Percentiles rank a stretch among this genome's conserved stretches.
These are phyloP conservation scores for Tamias sibiricus DNA, from an alignment of 2,113 vertebrate genomes.

Conservation along the genomic window DNA sequence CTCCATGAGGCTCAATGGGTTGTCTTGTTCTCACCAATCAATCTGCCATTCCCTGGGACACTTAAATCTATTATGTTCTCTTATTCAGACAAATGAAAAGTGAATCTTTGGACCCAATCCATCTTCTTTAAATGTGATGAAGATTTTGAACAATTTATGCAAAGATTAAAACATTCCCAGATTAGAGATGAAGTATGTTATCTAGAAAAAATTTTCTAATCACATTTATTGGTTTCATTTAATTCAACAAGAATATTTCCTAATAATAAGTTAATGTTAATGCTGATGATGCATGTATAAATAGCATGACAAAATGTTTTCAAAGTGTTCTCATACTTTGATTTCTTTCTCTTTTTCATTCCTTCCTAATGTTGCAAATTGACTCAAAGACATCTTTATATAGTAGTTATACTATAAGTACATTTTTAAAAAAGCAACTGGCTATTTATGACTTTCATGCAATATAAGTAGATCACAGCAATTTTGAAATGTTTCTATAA, in stretches of 20 bases:
- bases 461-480: not conserved
- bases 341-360: not conserved
- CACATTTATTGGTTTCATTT: slow-evolving; percentile 3
- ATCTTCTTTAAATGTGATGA: not conserved
- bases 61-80: not conserved
- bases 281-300: not conserved
- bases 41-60: not conserved
- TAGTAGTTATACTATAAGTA: not conserved
- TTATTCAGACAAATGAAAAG: not conserved
- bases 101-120: not conserved
- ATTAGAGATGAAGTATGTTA: not conserved
- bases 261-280: not conserved
- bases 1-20: not conserved
- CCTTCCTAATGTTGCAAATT: not conserved
- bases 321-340: not conserved
- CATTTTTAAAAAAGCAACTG: slow-evolving; percentile 35
- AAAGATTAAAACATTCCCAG: not conserved
- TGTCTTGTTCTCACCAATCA: not conserved
- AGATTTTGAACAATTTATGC: slow-evolving; percentile 23
- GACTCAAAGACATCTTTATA: slow-evolving; percentile 21
- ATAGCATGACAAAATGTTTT: not conserved
- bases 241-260: not conserved
- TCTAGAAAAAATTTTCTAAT: not conserved
- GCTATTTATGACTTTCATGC: not conserved
- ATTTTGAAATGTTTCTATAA: slow-evolving; percentile 46